Evolutionary conservation across 2,113 vertebrate genomes (phyloP).

Genomic region (Lamprologus speciosus): DNA sequence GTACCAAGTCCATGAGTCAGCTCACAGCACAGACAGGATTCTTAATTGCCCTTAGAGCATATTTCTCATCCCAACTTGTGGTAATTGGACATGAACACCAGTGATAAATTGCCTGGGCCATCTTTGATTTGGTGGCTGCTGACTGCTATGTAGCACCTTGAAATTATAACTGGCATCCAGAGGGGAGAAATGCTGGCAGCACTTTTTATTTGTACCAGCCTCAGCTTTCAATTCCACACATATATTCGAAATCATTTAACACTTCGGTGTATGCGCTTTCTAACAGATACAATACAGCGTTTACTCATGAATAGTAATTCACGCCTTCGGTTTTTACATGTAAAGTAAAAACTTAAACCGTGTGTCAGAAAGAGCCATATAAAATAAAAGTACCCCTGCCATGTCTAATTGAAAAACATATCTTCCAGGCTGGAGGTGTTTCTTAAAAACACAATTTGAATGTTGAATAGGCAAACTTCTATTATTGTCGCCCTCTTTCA

Average conservation of each 20-base stretch:
- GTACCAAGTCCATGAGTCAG: conserved; percentile 10
- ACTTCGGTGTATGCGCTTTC: not conserved
- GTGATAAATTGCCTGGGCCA: conserved; percentile 52
- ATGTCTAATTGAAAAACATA: conserved; percentile 18
- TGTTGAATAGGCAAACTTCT: not conserved
- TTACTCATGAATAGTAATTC: not conserved
- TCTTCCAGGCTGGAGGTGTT: not conserved
- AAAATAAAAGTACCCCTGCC: not conserved
- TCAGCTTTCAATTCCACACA: not conserved
- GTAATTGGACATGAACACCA: conserved; percentile 52
- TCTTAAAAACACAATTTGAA: conserved; percentile 7
- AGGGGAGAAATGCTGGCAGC: not conserved
- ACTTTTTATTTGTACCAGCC: not conserved
- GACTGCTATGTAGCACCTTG: conserved; percentile 15
- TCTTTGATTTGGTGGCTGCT: conserved; percentile 35
- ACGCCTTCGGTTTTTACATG: not conserved
- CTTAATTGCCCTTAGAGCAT: conserved; percentile 49
- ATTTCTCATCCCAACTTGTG: conserved; percentile 45
- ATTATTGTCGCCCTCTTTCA: not conserved
- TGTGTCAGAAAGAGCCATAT: not conserved
- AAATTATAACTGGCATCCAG: conserved; percentile 25
- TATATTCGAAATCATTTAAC: not conserved
- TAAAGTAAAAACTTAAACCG: not conserved
- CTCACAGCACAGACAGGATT: conserved; percentile 34
- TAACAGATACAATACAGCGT: not conserved